These are phyloP conservation scores for Arnoldichthys spilopterus DNA, from an alignment of 2,797 vertebrate genomes.

Conservation along the genomic window DNA sequence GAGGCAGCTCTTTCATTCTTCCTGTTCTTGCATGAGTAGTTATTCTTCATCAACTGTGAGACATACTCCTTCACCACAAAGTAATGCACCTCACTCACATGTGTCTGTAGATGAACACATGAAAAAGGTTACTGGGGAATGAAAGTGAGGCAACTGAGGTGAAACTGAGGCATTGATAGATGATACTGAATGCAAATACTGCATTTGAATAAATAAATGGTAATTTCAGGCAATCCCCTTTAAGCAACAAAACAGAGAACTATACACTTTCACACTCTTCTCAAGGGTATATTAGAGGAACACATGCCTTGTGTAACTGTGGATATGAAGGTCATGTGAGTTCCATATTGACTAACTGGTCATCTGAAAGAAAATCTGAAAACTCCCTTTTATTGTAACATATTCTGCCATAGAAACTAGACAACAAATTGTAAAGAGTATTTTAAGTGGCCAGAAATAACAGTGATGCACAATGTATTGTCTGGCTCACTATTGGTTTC, in stretches of 20 bases:
- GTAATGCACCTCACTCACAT: constrained; percentile 78
- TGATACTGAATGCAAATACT: constrained; percentile 32
- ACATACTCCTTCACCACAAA: constrained; percentile 83
- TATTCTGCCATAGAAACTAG: not conserved
- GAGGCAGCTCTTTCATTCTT: constrained; percentile 75
- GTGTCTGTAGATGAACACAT: constrained; percentile 69
- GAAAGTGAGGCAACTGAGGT: not conserved
- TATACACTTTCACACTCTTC: not conserved
- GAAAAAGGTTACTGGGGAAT: constrained; percentile 43
- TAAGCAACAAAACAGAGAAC: not conserved
- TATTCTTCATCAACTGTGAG: constrained; percentile 79
- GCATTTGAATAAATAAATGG: no score
- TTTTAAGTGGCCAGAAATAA: not conserved
- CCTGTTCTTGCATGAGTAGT: constrained; percentile 71
- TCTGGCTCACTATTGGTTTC: not conserved
- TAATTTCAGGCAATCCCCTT: not conserved
- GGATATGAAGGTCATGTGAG: not conserved
- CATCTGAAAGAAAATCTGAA: not conserved
- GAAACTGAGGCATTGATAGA: not conserved
- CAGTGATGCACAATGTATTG: not conserved
- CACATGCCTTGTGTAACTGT: not conserved
- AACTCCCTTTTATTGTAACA: not conserved
- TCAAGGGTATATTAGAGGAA: not conserved
- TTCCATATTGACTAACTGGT: constrained; percentile 9
- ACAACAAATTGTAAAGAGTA: not conserved